Evolutionary conservation across 2,797 vertebrate species (phyloP).

Genomic region (Spondyliosoma cantharus): DNA sequence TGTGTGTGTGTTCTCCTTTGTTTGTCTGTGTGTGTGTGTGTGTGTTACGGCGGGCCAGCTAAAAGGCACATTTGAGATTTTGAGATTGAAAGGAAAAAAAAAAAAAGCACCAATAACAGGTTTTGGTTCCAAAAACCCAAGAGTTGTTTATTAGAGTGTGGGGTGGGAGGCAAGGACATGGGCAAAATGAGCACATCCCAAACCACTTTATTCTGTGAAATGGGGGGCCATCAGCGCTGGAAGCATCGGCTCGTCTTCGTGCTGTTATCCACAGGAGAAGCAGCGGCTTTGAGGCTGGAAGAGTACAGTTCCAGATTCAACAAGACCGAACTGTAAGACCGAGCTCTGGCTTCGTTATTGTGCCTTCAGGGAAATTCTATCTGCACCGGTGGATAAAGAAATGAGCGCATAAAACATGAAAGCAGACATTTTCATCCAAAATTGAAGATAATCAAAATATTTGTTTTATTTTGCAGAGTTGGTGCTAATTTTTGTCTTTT

Average conservation of each 20-base stretch:
- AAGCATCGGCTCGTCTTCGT: conserved; percentile 1
- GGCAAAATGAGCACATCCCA: conserved; percentile 6
- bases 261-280: conserved; percentile 1
- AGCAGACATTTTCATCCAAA: neutral
- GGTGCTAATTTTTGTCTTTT: conserved; percentile 1
- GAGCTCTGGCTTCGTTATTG: neutral
- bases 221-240: neutral
- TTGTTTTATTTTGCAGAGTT: conserved; percentile 15
- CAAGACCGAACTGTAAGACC: neutral
- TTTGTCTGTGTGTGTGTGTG: neutral
- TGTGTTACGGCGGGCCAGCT: neutral
- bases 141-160: conserved; percentile 16
- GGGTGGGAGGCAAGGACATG: neutral
- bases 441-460: conserved; percentile 2
- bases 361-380: neutral
- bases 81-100: conserved; percentile 39
- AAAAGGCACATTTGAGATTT: conserved; percentile 26
- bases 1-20: neutral
- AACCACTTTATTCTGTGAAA: conserved; percentile 13
- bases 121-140: conserved; percentile 19
- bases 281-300: neutral
- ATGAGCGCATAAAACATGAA: conserved; percentile 17
- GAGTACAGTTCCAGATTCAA: neutral
- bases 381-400: neutral
- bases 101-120: conserved; percentile 25